Percentiles rank a stretch among this genome's conserved stretches.
Conservation (phyloP, 2,888 invertebrate species). For the Asteroscopus sphinx region DNA sequence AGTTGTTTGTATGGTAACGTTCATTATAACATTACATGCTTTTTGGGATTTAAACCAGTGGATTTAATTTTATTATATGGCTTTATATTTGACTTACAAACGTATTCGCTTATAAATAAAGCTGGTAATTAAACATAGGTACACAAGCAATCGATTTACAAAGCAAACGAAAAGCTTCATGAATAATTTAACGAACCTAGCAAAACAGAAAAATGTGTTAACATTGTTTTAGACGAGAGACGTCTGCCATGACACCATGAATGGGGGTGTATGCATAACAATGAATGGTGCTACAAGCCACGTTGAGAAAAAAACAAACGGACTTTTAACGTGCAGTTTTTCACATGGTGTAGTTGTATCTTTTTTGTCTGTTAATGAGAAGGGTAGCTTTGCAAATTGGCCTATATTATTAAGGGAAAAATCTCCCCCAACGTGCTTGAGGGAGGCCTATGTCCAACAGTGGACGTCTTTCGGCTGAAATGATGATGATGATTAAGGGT, state of each 20-base stretch:
- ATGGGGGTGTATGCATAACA: constrained; percentile 53
- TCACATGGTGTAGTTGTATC: constrained; percentile 9
- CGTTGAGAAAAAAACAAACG: constrained; percentile 51
- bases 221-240: constrained; percentile 57
- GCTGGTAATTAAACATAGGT: constrained; percentile 32
- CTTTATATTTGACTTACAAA: too few species aligned
- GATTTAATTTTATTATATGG: too few species aligned
- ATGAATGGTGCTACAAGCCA: constrained; percentile 42
- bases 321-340: constrained; percentile 31
- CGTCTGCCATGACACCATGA: constrained; percentile 42
- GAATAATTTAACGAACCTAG: constrained; percentile 50
- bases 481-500: too few species aligned
- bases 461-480: too few species aligned
- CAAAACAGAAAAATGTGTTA: constrained; percentile 46
- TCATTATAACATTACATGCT: too few species aligned
- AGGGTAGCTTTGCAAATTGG: too few species aligned
- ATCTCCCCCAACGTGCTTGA: too few species aligned
- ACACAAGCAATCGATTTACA: constrained; percentile 37
- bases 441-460: too few species aligned
- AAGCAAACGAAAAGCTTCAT: constrained; percentile 41
- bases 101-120: neutral
- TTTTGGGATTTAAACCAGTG: too few species aligned
- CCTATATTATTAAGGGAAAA: too few species aligned
- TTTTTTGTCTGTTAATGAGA: constrained; percentile 8
- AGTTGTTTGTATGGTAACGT: too few species aligned